Base-by-base conservation (phyloP, 2,888 invertebrate species). In the Lycaena phlaeas region DNA sequence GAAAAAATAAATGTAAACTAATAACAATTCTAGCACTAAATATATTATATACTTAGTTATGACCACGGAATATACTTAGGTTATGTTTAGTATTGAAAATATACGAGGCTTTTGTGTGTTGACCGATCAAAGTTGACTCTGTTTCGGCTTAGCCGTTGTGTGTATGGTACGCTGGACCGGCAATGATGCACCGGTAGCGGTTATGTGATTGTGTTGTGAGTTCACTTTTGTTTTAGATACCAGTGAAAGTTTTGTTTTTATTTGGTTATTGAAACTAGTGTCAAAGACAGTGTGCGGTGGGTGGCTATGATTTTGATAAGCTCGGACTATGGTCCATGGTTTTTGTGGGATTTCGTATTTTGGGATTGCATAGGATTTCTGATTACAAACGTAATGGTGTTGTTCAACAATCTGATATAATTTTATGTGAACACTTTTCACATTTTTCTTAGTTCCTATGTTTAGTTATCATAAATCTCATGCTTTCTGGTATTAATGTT, bases 1-100 rank as follows among this genome's bases (percentile, higher is more conserved):
- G n/a, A n/a, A 50, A n/a, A 55, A 46, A 59, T 56, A 53, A 55
- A 45, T 63, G 58, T 64, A 60, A 61, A 64, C 53, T 62, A 57
- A 63, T 58, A 51, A 50, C 56, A 56, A 60, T 45, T 50, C 44
- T 60, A 64, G 62, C 45, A 47, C 49, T 57, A 53, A 51, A 44
- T 46, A 40, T 40, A 27, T 27, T 22, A 26, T 31, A 18, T 15
- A 27, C 14, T 15, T 36, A 36, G 36, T 36, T 36, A 36, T 10
- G 36, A 36, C 25, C 27, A 26, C 27, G 9, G 25, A 36, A 25
- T 14, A 36, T 15, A 27, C 14, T 14, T 27, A 36, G 15, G 18
- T 14, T 31, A 31, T 17, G 31, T 36, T 36, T 30, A 31, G 29
- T 26, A 31, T 7, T 15, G 26, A 25, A 61, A 50, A 57, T 58